Conservation (phyloP, 2,113 vertebrate species). For the Stomatorhinus ivindoensis region DNA sequence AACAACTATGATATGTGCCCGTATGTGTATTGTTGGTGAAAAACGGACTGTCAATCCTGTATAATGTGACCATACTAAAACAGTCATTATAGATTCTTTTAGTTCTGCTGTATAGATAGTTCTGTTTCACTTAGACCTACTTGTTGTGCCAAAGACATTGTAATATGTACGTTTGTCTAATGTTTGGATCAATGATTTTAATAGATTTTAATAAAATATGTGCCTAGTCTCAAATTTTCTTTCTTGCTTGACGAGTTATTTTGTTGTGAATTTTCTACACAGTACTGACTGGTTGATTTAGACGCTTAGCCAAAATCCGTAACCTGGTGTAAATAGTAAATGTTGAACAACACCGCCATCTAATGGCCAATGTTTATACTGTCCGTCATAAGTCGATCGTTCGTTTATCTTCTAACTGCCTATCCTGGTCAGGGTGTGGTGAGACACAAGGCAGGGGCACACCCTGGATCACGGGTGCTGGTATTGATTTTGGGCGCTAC, state of each 20-base stretch:
- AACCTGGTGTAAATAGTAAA: not conserved
- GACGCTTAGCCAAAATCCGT: not conserved
- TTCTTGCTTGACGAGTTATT: not conserved
- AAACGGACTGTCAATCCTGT: not conserved
- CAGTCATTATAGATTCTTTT: not conserved
- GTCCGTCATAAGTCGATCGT: not conserved
- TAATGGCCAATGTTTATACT: not conserved
- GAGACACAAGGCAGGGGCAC: not conserved
- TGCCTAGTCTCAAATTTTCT: not conserved
- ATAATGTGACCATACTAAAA: not conserved
- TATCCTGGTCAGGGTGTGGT: not conserved
- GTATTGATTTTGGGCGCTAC: too few relatives aligned
- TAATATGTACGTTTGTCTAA: constrained; percentile 48
- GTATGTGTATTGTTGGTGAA: not conserved
- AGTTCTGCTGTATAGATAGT: constrained; percentile 20
- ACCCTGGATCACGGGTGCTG: not conserved
- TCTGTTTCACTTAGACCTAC: constrained; percentile 20
- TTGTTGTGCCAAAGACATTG: constrained; percentile 62
- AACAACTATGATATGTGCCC: not conserved
- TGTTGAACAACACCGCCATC: not conserved
- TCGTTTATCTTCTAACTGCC: not conserved
- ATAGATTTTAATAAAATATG: constrained; percentile 10
- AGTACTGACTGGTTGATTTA: not conserved
- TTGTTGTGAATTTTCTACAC: not conserved
- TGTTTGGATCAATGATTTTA: constrained; percentile 8